Evolutionary conservation across 2,113 vertebrate species (phyloP).

Genomic region (Campylorhamphus procurvoides): DNA sequence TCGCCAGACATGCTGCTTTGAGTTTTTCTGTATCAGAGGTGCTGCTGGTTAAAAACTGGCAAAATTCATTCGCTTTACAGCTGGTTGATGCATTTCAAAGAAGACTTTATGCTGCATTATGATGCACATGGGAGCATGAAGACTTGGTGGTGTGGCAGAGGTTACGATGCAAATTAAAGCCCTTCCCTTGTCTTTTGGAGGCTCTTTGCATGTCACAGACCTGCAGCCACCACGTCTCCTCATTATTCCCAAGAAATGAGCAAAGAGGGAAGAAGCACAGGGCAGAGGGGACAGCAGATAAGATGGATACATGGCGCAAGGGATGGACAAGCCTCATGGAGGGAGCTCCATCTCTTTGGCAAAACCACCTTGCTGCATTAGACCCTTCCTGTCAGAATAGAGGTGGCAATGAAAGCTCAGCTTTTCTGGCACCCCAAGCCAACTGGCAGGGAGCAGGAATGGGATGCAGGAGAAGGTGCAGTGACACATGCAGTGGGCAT

Average conservation of each 20-base stretch:
- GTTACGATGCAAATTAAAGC: not conserved
- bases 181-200: not conserved
- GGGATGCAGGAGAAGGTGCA: not conserved
- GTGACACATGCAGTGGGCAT: not conserved
- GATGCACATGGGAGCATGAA: accelerated
- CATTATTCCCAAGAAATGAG: accelerated
- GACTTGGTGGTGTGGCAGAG: not conserved
- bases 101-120: not conserved
- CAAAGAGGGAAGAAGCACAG: accelerated
- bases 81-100: not conserved
- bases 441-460: not conserved
- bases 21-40: not conserved
- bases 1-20: not conserved
- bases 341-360: not conserved
- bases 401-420: not conserved
- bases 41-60: not conserved
- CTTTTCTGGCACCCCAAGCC: not conserved
- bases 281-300: not conserved
- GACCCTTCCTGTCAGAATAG: not conserved
- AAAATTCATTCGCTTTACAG: not conserved
- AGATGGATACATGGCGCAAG: not conserved
- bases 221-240: not conserved
- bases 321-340: not conserved
- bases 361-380: not conserved
- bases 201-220: not conserved